Conservation (phyloP, 2,797 vertebrate species). For the Ispidina lecontei region DNA sequence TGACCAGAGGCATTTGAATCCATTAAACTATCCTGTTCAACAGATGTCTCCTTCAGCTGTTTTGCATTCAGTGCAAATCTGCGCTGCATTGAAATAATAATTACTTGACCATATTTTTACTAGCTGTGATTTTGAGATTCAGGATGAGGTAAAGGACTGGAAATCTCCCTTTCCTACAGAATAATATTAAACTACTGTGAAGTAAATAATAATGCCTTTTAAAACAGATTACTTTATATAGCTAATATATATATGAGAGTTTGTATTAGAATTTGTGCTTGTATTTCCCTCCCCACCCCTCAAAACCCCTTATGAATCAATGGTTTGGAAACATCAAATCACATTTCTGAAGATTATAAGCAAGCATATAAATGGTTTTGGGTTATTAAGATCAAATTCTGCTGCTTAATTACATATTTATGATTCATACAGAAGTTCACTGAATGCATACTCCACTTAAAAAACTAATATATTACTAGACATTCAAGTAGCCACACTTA, state of each 20-base stretch:
- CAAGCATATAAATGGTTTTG: neutral
- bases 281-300: neutral
- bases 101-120: neutral
- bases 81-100: neutral
- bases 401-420: neutral
- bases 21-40: neutral
- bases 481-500: neutral
- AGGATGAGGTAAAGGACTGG: neutral
- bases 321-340: neutral
- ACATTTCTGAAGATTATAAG: neutral
- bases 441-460: neutral
- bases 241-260: neutral
- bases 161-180: neutral
- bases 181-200: neutral
- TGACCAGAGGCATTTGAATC: neutral
- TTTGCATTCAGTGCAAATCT: neutral
- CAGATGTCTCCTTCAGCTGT: neutral
- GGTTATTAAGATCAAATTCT: neutral
- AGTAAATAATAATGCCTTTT: neutral
- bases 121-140: neutral
- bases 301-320: neutral
- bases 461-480: neutral
- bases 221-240: neutral
- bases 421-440: neutral
- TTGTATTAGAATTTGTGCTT: neutral